Conservation (phyloP, 2,888 invertebrate species). For the Andrena praecox region DNA sequence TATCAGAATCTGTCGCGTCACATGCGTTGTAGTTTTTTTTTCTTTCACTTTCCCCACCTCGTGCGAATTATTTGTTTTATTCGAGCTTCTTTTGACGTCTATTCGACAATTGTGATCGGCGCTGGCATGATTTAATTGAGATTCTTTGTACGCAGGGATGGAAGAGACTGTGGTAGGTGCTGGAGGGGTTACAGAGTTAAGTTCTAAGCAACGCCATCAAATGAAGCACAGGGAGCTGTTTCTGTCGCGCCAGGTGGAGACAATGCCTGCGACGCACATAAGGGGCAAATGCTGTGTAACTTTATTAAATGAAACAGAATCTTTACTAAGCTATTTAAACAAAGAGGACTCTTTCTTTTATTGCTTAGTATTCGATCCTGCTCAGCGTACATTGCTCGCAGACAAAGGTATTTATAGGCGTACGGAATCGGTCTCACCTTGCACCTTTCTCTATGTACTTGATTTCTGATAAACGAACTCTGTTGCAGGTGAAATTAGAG, state of each 20-base stretch:
- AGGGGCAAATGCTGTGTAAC: conserved; percentile 99
- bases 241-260: conserved; percentile 98
- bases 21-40: conserved; percentile 3
- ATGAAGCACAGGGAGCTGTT: conserved; percentile 99
- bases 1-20: neutral
- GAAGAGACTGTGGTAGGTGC: conserved; percentile 85
- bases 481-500: conserved; percentile 86
- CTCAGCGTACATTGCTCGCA: conserved; percentile 98
- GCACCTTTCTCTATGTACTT: neutral
- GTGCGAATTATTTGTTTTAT: conserved; percentile 35
- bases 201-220: conserved; percentile 96
- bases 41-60: conserved; percentile 23
- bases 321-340: conserved; percentile 97
- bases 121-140: conserved; percentile 14
- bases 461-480: conserved; percentile 16
- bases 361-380: conserved; percentile 99
- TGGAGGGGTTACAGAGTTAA: conserved; percentile 89
- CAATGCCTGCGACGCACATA: conserved; percentile 99
- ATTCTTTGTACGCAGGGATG: conserved; percentile 80
- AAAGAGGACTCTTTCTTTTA: conserved; percentile 99
- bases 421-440: no score
- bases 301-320: conserved; percentile 99
- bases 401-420: conserved; percentile 91
- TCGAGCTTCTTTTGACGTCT: conserved; percentile 33
- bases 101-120: neutral